Evolutionary conservation across 1,140 invertebrate genomes (phyloP).

Genomic region (Bombus sylvicola): DNA sequence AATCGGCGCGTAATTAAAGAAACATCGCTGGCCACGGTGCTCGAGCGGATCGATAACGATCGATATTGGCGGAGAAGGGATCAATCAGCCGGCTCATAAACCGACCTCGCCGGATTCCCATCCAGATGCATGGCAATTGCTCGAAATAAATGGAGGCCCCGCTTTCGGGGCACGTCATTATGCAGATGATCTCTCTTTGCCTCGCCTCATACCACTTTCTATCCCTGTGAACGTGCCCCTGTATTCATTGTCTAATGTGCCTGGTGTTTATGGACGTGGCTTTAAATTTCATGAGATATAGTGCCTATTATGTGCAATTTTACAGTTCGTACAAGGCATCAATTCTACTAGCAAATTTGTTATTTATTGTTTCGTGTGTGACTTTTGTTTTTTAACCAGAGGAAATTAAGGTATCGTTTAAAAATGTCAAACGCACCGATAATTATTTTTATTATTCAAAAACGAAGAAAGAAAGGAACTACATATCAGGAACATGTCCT

Average conservation of each 20-base stretch:
- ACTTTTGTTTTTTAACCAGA: neutral
- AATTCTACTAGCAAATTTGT: neutral
- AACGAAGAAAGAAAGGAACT: neutral
- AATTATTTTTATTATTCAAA: too few species aligned
- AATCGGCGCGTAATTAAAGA: conserved; percentile 45
- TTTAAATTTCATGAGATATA: neutral
- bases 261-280: neutral
- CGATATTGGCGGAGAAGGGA: conserved; percentile 31
- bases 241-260: conserved; percentile 21
- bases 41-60: conserved; percentile 24
- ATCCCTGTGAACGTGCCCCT: neutral
- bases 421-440: too few species aligned
- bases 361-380: neutral
- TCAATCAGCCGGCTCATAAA: conserved; percentile 36
- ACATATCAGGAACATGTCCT: too few species aligned
- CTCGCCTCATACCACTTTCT: neutral
- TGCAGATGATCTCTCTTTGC: conserved; percentile 31
- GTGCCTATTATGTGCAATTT: neutral
- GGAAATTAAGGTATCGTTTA: too few species aligned
- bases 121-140: conserved; percentile 33
- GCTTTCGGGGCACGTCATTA: conserved; percentile 21
- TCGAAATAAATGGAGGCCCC: conserved; percentile 36
- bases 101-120: conserved; percentile 2
- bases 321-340: neutral
- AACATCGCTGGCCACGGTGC: conserved; percentile 19